Evolutionary conservation across 1,140 invertebrate genomes (phyloP).

Genomic region (Metopolophium dirhodum): DNA sequence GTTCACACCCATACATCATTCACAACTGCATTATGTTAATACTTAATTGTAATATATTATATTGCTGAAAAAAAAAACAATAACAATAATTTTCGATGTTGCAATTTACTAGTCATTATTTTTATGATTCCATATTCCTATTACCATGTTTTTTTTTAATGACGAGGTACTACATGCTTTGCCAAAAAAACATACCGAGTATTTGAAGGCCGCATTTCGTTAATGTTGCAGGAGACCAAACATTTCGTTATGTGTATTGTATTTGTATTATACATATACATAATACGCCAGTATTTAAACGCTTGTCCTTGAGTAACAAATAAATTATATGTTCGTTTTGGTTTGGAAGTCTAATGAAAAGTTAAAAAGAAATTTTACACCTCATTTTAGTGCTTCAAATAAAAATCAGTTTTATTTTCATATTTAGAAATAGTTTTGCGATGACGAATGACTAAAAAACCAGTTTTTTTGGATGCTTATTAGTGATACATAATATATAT

Average conservation of each 20-base stretch:
- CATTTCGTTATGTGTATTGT: neutral
- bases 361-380: slow-evolving; percentile 30
- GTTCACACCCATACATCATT: slow-evolving; percentile 23
- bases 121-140: neutral
- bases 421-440: slow-evolving; percentile 10
- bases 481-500: neutral
- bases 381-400: neutral
- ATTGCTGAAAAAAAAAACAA: neutral
- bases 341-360: slow-evolving; percentile 16
- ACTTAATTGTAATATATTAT: neutral
- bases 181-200: neutral
- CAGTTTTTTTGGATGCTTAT: neutral
- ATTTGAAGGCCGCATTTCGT: slow-evolving; percentile 35
- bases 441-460: slow-evolving; percentile 26
- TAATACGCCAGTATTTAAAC: slow-evolving; percentile 23
- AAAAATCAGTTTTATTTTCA: slow-evolving; percentile 1
- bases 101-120: slow-evolving; percentile 35
- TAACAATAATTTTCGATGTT: slow-evolving; percentile 33
- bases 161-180: neutral
- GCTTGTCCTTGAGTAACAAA: slow-evolving; percentile 21
- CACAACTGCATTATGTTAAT: neutral
- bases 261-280: neutral
- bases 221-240: neutral
- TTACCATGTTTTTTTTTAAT: neutral
- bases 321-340: slow-evolving; percentile 3